Base-by-base conservation (phyloP, 2,113 vertebrate genomes). In the Arvicanthis niloticus region DNA sequence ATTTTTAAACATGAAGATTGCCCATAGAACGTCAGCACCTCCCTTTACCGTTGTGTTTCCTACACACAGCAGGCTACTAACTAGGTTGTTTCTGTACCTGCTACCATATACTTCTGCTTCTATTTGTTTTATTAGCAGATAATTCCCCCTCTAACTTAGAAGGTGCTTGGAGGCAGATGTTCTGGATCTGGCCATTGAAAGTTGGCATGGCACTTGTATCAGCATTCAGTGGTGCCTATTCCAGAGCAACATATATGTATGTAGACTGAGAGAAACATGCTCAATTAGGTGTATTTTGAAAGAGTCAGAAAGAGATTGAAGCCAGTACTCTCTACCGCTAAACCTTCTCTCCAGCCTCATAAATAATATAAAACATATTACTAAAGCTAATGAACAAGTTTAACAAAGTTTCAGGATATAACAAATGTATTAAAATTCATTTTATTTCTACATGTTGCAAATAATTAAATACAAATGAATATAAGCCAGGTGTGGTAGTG, bases 111-210 rank as follows among this genome's bases (percentile, higher is more conserved):
- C 40, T 89, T 78, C 56, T 85, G 70, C 78, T 88, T 40, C n/a
- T 40, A 60, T 48, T 77, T 65, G 58, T 87, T 93, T 67, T 78
- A 58, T 67, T 56, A 58, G 65, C 62, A 11, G 12, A 1, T 77
- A 58, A 29, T 88, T 95, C 70, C 42, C 75, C 76, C 60, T 76
- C 7, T 91, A 84, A 91, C 4, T 37, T 95, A 68, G 22, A 77
- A 91, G 70, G 34, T 48, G 40, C 26, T 21, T 73, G 9, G 45
- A 93, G 53, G 37, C 53, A 94, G 89, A 89, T 40, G 51, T 26
- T 94, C 29, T 88, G 45, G 84, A 65, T 21, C 9, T 82, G 24
- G 31, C 34, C 65, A 10, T 16, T 90, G 37, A 91, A 96, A 89
- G 15, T 62, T 89, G 34, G 10, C 31, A 15, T 75, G 45, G 34